Percentiles rank a stretch among this genome's conserved stretches.
These are phyloP conservation scores for Brevipalpus yothersi DNA, from an alignment of 1,140 invertebrate genomes.

Conservation along the genomic window DNA sequence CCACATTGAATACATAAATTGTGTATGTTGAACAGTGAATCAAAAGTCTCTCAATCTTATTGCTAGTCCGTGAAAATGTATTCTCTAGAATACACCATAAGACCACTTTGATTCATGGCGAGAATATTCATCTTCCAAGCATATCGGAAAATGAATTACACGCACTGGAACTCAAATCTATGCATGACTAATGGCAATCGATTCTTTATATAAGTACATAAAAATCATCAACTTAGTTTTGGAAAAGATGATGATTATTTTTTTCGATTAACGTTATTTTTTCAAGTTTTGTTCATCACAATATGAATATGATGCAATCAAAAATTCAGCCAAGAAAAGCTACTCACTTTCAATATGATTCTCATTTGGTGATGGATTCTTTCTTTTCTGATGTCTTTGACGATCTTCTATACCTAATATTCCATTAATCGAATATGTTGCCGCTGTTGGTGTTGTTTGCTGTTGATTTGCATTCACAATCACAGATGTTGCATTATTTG, in stretches of 20 bases:
- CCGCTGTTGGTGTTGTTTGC: slow-evolving; percentile 1
- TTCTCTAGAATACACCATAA: not conserved
- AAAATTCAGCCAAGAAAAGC: not conserved
- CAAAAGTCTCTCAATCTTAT: not conserved
- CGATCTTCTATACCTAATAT: slow-evolving; percentile 45
- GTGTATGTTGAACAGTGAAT: not conserved
- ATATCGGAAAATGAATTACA: too few relatives aligned
- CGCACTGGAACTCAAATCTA: too few relatives aligned
- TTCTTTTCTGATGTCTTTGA: not conserved
- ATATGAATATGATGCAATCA: not conserved
- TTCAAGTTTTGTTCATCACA: not conserved
- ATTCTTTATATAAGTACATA: not conserved
- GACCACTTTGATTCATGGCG: not conserved
- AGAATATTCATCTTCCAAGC: not conserved
- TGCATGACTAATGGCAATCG: not conserved
- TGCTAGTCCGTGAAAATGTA: not conserved
- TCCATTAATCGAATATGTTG: slow-evolving; percentile 69
- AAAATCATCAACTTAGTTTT: not conserved
- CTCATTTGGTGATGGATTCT: not conserved
- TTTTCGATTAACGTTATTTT: not conserved
- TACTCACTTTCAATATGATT: not conserved
- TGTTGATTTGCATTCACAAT: slow-evolving; percentile 4
- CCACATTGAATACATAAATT: not conserved
- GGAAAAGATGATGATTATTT: not conserved
- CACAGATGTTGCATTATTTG: not conserved